Percentiles rank a stretch among this genome's conserved stretches.
Conservation (phyloP, 2,888 invertebrate species). For the Aphodius granarius region DNA sequence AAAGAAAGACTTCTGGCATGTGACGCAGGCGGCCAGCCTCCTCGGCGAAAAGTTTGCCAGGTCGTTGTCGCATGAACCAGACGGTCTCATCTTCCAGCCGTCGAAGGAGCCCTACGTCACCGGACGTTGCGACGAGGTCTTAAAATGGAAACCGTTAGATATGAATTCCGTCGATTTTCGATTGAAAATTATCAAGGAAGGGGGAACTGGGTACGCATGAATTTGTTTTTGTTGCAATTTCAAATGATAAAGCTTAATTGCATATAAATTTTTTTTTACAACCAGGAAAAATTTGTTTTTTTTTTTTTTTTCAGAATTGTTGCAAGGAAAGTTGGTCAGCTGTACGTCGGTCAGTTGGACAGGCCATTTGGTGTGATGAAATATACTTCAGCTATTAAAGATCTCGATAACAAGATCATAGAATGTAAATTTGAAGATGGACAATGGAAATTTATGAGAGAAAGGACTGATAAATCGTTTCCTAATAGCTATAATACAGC, state of each 20-base stretch:
- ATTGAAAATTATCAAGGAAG: constrained; percentile 75
- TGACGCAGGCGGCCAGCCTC: constrained; percentile 69
- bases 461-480: constrained; percentile 94
- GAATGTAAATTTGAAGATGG: constrained; percentile 86
- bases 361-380: constrained; percentile 74
- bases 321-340: constrained; percentile 67
- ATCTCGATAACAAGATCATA: constrained; percentile 89
- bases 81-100: constrained; percentile 98
- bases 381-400: constrained; percentile 74
- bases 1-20: constrained; percentile 89
- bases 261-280: too few relatives aligned
- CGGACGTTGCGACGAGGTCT: constrained; percentile 79
- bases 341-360: constrained; percentile 77
- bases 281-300: background rate
- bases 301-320: constrained; percentile 61
- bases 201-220: constrained; percentile 67
- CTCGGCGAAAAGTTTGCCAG: constrained; percentile 84
- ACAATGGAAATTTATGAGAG: constrained; percentile 92
- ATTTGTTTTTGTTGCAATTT: too few relatives aligned
- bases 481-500: constrained; percentile 92
- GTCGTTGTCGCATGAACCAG: constrained; percentile 89
- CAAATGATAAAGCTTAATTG: too few relatives aligned
- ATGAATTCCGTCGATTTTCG: constrained; percentile 97
- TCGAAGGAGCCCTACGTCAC: constrained; percentile 79
- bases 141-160: constrained; percentile 97